Conservation (phyloP, 2,113 vertebrate genomes). For the Cranoglanis bouderius region DNA sequence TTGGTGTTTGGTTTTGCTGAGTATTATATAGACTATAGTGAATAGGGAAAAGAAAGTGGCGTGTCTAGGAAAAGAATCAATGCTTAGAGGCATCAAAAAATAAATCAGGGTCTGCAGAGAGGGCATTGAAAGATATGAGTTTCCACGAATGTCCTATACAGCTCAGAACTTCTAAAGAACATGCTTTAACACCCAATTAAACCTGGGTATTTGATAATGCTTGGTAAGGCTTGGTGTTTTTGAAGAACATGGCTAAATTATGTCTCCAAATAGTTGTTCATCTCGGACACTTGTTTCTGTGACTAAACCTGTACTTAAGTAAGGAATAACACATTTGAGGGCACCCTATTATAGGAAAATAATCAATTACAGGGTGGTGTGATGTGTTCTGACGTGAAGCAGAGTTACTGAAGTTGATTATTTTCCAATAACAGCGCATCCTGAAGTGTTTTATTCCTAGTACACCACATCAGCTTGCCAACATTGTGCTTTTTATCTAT, state of each 20-base stretch:
- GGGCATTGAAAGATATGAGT: constrained; percentile 2
- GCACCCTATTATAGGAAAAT: background rate
- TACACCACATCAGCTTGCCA: background rate
- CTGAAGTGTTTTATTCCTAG: background rate
- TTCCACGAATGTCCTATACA: background rate
- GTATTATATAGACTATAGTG: constrained; percentile 21
- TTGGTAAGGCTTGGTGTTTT: background rate
- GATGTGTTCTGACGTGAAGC: background rate
- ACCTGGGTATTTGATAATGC: background rate
- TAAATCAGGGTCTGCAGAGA: constrained; percentile 22
- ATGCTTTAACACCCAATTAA: background rate
- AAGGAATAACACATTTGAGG: background rate
- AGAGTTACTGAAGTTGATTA: background rate
- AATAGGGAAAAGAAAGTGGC: constrained; percentile 27
- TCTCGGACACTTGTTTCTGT: background rate
- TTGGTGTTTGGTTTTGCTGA: constrained; percentile 34
- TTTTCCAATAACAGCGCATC: background rate
- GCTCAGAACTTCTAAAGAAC: background rate
- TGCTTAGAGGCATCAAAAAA: constrained; percentile 25
- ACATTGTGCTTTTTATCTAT: background rate
- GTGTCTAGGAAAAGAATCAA: background rate
- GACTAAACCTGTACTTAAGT: background rate
- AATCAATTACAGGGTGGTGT: background rate
- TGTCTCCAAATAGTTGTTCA: background rate
- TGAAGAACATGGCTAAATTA: background rate